These are phyloP conservation scores for Sebastes dallii DNA, from an alignment of 2,797 vertebrate species.

Conservation along the genomic window DNA sequence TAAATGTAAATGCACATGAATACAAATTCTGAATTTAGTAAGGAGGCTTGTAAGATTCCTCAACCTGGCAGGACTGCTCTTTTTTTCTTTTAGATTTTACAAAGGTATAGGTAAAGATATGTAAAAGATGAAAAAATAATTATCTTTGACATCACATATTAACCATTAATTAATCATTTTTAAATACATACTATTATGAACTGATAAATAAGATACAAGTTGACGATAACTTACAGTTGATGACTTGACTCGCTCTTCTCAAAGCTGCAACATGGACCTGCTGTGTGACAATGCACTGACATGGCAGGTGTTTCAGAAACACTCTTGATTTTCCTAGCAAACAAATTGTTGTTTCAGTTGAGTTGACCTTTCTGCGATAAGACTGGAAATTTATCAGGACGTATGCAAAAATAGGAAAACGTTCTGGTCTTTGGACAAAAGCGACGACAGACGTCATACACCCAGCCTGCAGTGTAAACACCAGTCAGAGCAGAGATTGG, in stretches of 20 bases:
- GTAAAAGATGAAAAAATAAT: not conserved
- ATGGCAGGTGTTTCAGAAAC: conserved; percentile 24
- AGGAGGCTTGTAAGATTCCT: not conserved
- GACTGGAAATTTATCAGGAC: conserved; percentile 10
- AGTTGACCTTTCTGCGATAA: not conserved
- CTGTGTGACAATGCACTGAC: not conserved
- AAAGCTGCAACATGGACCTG: not conserved
- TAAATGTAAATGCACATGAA: not conserved
- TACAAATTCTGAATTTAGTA: not conserved
- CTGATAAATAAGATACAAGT: not conserved
- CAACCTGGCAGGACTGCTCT: not conserved
- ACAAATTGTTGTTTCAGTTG: conserved; percentile 43
- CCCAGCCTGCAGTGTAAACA: not conserved
- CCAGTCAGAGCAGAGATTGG: not conserved
- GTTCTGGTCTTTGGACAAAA: conserved; percentile 6
- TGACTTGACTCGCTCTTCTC: conserved; percentile 20
- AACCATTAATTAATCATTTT: not conserved
- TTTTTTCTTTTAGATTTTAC: not conserved
- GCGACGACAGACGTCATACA: not conserved
- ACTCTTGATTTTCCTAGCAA: conserved; percentile 65
- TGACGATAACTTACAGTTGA: conserved; percentile 51
- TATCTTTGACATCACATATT: not conserved
- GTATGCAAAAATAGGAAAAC: conserved; percentile 71
- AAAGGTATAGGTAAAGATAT: no score
- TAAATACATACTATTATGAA: not conserved